Percentiles rank a stretch among this genome's conserved stretches.
phyloP scores from a whole-genome alignment of 2,797 vertebrate genomes.

The Lemur catta region DNA sequence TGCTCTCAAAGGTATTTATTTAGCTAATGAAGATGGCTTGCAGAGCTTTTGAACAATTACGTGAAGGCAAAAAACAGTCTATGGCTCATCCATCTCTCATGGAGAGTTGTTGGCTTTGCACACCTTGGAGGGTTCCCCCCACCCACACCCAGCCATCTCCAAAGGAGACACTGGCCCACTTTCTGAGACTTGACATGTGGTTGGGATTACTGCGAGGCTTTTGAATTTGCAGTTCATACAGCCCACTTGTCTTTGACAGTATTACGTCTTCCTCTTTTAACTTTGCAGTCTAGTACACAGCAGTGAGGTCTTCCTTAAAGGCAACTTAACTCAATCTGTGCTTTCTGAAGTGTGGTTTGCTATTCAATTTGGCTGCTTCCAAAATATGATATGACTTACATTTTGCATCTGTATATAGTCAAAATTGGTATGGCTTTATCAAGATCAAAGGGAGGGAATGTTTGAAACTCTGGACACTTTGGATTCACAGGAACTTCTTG shows the following conservation, averaged over 20 bases:
- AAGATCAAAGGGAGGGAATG: neutral
- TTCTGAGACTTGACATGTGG: slow-evolving; percentile 41
- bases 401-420: slow-evolving; percentile 12
- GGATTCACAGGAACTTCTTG: neutral
- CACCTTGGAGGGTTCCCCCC: neutral
- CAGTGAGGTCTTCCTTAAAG: slow-evolving; percentile 41
- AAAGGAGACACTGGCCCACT: slow-evolving; percentile 55
- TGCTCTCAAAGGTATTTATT: slow-evolving; percentile 52
- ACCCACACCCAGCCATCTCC: neutral
- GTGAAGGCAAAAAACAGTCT: slow-evolving; percentile 25
- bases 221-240: slow-evolving; percentile 22
- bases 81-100: slow-evolving; percentile 2
- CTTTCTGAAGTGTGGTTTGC: slow-evolving; percentile 43
- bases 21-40: slow-evolving; percentile 43
- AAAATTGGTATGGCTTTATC: neutral
- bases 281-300: neutral
- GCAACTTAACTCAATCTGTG: slow-evolving; percentile 4
- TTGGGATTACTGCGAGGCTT: neutral
- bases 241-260: slow-evolving; percentile 25
- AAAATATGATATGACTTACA: neutral
- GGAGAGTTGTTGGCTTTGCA: neutral
- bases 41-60: neutral
- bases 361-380: neutral
- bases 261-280: slow-evolving; percentile 38
- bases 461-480: neutral